Evolutionary conservation across 2,888 invertebrate genomes (phyloP), one percentile per base, ranked within the genome.

Genomic region (Sesia apiformis): DNA sequence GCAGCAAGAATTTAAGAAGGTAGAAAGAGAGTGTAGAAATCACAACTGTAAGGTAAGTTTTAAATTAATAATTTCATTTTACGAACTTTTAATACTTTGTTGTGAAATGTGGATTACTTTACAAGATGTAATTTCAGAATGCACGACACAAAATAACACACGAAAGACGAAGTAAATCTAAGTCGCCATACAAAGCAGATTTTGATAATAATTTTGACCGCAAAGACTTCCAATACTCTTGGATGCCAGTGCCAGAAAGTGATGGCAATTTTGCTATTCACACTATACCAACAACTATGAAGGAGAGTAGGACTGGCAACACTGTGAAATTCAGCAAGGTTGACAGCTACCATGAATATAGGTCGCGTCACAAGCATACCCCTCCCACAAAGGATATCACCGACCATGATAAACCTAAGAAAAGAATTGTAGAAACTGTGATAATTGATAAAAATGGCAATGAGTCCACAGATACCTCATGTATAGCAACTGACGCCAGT

Each of bases 191-290:
- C 3, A 69, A 61, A 57, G 57, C 40, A 4, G 63, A 65, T 46
- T 42, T 57, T 4, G 63, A 63, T 4, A 61, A 67, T 38, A 67
- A 72, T 53, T 70, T 70, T 50, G 66, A 70, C 39, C 63, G 57
- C 38, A 69, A 67, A 55, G 78, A 84, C 57, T 76, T 81, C 51
- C 76, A 84, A 60, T 89, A 88, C 58, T 85, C 88, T 5, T 89
- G 88, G 88, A 81, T 88, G 84, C 88, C 88, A 4, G 83, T 87
- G 1, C 89, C 88, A 0, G 88, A 88, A n/a, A 69, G 78, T 52
- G 86, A 87, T 53, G 69, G 70, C 3, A 81, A 72, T 53, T 72
- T 86, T 1, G 81, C 80, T 5, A 72, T 86, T 6, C 89, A 88
- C 58, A 77, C 84, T 3, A 79, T 88, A 62, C 82, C 86, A 1